Base-by-base conservation (phyloP, 2,113 vertebrate species). In the Gymnogyps californianus region DNA sequence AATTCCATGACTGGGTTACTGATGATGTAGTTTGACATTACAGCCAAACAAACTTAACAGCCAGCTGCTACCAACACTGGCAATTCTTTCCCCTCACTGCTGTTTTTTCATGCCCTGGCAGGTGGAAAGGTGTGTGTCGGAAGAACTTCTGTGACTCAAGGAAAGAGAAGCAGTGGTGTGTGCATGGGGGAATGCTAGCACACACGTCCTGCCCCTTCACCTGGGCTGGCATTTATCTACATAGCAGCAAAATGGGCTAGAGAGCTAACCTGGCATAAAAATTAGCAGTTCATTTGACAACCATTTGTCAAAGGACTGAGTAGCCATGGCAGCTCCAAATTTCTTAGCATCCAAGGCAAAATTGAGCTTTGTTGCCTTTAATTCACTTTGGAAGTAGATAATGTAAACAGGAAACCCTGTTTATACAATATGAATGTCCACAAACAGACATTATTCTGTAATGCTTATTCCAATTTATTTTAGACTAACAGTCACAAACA, bases 31-130 rank as follows among this genome's bases (percentile, higher is more conserved):
- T 58, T 71, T 46, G 38, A 38, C n/a, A 49, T 31, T 57, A 64
- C 14, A 59, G 65, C 7, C 55, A 62, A 65, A 46, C 10, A 75
- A 85, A 76, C 79, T 58, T 16, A 71, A 75, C 7, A 40, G 47
- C 4, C 57, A 67, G 32, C 21, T 69, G 16, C 34, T 61, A 36
- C 29, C 22, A 55, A 64, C 12, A 42, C 28, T 4, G 3, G 49
- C 8, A 26, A 14, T 47, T 72, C 24, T 71, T 83, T 6, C 6
- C 25, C 10, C 0, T 1, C 8, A 16, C 7, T 0, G 2, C 6
- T 49, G 40, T 22, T 22, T 55, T 13, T 57, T 69, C 21, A 31
- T 26, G 26, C 29, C 32, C 38, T 55, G 26, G n/a, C 22, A 86
- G 0, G 0, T 65, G 40, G 62, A 64, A 90, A 76, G 6, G 13